Percentiles rank a stretch among this genome's conserved stretches.
Conservation (phyloP, 2,113 vertebrate species). For the Leucosticte australis region DNA sequence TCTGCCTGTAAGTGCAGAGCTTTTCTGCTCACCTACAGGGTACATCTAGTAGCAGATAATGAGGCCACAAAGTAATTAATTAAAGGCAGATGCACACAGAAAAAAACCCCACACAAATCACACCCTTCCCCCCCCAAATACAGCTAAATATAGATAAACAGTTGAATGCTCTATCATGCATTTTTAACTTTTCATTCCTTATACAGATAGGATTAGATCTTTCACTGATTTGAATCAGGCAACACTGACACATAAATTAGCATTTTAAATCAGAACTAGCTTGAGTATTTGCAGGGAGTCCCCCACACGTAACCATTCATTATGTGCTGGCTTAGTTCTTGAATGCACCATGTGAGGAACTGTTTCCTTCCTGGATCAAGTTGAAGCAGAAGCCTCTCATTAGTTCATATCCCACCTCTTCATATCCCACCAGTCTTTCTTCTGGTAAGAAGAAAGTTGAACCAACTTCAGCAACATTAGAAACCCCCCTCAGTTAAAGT, state of each 20-base stretch:
- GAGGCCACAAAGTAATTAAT: not conserved
- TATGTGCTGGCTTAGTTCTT: not conserved
- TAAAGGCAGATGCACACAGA: not conserved
- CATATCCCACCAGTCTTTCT: too few relatives aligned
- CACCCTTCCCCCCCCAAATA: fast-evolving
- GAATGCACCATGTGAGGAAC: not conserved
- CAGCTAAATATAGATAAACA: not conserved
- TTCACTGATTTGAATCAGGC: not conserved
- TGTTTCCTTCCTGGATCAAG: not conserved
- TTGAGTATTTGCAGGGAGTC: not conserved
- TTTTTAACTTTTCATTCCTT: not conserved
- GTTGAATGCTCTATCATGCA: not conserved
- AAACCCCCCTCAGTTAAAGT: not conserved
- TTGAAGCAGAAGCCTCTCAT: not conserved
- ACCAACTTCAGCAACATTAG: not conserved
- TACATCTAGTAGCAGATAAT: not conserved
- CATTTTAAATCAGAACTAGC: not conserved
- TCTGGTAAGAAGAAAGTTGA: too few relatives aligned
- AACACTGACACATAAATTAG: not conserved
- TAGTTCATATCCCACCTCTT: not conserved
- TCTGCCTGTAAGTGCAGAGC: not conserved
- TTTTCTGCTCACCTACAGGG: not conserved
- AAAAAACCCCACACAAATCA: not conserved
- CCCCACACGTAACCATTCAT: not conserved
- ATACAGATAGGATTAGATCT: not conserved